Evolutionary conservation across 1,140 invertebrate species (phyloP).

Genomic region (Aphelenchoides besseyi): DNA sequence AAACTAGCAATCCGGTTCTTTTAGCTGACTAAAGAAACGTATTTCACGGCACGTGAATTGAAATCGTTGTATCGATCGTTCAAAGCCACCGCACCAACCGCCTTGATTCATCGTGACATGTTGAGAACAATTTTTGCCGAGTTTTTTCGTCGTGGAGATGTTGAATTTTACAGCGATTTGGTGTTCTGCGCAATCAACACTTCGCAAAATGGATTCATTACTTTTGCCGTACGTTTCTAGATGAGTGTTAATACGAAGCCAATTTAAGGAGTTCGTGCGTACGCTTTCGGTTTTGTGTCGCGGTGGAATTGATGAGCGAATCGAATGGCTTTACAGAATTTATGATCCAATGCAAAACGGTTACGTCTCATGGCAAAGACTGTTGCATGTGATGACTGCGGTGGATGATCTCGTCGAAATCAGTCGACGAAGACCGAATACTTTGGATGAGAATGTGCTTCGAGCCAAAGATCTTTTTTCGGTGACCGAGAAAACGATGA

Average conservation of each 20-base stretch:
- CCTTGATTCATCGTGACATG: slow-evolving; percentile 27
- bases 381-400: slow-evolving; percentile 33
- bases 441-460: neutral
- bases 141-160: slow-evolving; percentile 30
- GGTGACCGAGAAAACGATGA: neutral
- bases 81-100: slow-evolving; percentile 27
- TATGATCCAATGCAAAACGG: slow-evolving; percentile 34
- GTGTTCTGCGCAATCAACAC: slow-evolving; percentile 31
- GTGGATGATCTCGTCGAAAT: slow-evolving; percentile 30
- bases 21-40: slow-evolving; percentile 31
- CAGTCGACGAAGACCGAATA: neutral
- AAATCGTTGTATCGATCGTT: slow-evolving; percentile 35
- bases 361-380: slow-evolving; percentile 25
- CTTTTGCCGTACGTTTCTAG: slow-evolving; percentile 36
- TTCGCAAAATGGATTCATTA: slow-evolving; percentile 28
- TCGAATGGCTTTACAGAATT: slow-evolving; percentile 35
- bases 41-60: slow-evolving; percentile 33
- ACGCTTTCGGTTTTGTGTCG: slow-evolving; percentile 28
- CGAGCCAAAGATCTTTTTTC: slow-evolving; percentile 11
- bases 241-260: neutral
- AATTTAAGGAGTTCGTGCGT: slow-evolving; percentile 34
- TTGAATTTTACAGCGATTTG: slow-evolving; percentile 34
- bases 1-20: slow-evolving; percentile 11
- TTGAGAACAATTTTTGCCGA: slow-evolving; percentile 26
- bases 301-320: slow-evolving; percentile 30